Base-by-base conservation (phyloP, 2,888 invertebrate species). In the Quadriops clusia region DNA sequence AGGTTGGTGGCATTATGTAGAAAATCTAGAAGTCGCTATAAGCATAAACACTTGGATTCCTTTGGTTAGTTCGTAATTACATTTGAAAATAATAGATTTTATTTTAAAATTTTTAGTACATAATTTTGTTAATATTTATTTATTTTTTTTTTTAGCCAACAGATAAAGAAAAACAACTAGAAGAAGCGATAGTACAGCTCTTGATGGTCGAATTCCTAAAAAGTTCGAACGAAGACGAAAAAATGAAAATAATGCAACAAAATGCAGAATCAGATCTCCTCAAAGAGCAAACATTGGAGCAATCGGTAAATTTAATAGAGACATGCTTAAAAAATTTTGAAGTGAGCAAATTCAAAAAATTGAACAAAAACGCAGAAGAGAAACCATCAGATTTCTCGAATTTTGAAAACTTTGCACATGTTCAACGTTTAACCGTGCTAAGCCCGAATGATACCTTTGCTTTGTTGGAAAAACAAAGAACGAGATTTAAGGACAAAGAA, bases 1-100 rank as follows among this genome's bases (percentile, higher is more conserved):
- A 37, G 81, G 84, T 37, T 97, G 95, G 94, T 97, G 95, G 95
- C 95, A 95, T 64, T 93, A 83, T 63, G 95, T 94, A 1, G 85
- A 89, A 59, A 90, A 91, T 53, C 82, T 87, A 65, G 64, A 68
- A 3, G 56, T 66, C 18, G 68, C 76, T 26, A 68, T 78, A 17
- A 64, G 74, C 30, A 60, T 78, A 4, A 79, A 79, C 49, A 63
- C 66, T 20, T 79, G 79, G 79, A 56, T 94, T 40, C 82, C 85
- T 24, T 59, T 82, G 60, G 80, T 77, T 63, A 56, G 23, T 23
- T 20, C 18, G 13, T 4, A 18, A 23, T 7, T 16, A 17, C 2
- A 5, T 16, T 7, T 5, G 3, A 22, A 9, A 17, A 13, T 23
- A 14, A 23, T 16, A 13, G 25, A 18, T 4, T 17, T 11, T 17